Percentiles rank a stretch among this genome's conserved stretches.
Conservation (phyloP, 1,140 invertebrate species). For the Parapsyche elsis region DNA sequence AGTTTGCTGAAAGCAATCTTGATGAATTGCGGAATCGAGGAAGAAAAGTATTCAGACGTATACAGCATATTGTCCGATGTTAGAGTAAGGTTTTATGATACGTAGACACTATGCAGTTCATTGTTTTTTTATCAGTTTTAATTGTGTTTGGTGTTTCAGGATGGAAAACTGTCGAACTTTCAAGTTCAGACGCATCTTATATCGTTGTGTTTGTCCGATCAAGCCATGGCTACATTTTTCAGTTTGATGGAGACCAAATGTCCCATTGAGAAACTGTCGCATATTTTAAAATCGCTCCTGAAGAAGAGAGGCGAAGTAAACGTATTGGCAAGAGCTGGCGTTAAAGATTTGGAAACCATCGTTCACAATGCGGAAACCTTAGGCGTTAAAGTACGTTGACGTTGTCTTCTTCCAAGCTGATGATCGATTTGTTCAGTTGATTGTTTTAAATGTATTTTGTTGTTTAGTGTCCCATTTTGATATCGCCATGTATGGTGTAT, state of each 20-base stretch:
- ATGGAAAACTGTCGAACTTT: slow-evolving; percentile 74
- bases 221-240: slow-evolving; percentile 75
- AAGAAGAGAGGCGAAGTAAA: slow-evolving; percentile 74
- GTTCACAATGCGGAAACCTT: slow-evolving; percentile 75
- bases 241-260: slow-evolving; percentile 80
- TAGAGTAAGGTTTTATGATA: slow-evolving; percentile 63
- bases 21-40: slow-evolving; percentile 82
- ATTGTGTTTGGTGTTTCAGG: too few relatives aligned
- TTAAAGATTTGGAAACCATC: slow-evolving; percentile 80
- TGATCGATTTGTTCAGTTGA: background rate
- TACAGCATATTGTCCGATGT: slow-evolving; percentile 73
- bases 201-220: slow-evolving; percentile 75
- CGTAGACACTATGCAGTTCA: background rate
- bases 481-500: slow-evolving; percentile 74
- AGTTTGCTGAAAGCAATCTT: slow-evolving; percentile 82
- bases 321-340: slow-evolving; percentile 73
- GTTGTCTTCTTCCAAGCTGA: slow-evolving; percentile 3
- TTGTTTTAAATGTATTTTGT: background rate
- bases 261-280: slow-evolving; percentile 72
- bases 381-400: slow-evolving; percentile 74
- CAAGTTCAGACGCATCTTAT: slow-evolving; percentile 79
- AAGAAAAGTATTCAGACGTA: slow-evolving; percentile 76
- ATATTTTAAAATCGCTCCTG: slow-evolving; percentile 71
- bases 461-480: slow-evolving; percentile 69
- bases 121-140: slow-evolving; percentile 34